Evolutionary conservation across 2,888 invertebrate genomes (phyloP).

Genomic region (Brachypterus glaber): DNA sequence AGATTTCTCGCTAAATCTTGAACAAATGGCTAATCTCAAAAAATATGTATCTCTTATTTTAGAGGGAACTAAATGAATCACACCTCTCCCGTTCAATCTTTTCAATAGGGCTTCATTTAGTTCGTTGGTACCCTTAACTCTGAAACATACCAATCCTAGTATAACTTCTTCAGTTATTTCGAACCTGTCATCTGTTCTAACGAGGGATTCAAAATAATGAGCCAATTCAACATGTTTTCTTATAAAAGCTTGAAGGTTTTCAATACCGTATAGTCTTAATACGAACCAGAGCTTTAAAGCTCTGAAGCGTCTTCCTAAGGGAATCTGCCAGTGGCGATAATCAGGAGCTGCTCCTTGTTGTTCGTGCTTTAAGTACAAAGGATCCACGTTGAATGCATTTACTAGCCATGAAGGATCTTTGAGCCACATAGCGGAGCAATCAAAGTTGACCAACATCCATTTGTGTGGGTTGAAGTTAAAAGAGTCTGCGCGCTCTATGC

Average conservation of each 20-base stretch:
- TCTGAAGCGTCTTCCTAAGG: slow-evolving; percentile 84
- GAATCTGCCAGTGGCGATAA: slow-evolving; percentile 97
- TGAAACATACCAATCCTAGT: slow-evolving; percentile 95
- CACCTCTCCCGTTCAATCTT: slow-evolving; percentile 78
- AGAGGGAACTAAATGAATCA: slow-evolving; percentile 88
- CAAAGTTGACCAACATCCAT: slow-evolving; percentile 98
- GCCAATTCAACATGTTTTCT: slow-evolving; percentile 79
- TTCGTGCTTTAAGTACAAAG: slow-evolving; percentile 90
- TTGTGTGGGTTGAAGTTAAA: slow-evolving; percentile 99
- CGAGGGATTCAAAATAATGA: slow-evolving; percentile 73
- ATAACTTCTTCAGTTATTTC: slow-evolving; percentile 81
- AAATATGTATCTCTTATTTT: slow-evolving; percentile 78
- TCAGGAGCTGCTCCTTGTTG: slow-evolving; percentile 85
- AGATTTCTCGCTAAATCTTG: slow-evolving; percentile 66
- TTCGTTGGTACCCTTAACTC: slow-evolving; percentile 78
- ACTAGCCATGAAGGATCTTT: slow-evolving; percentile 83
- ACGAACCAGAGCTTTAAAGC: slow-evolving; percentile 95
- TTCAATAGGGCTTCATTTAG: slow-evolving; percentile 72
- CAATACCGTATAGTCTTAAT: slow-evolving; percentile 76
- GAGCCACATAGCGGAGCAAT: slow-evolving; percentile 97
- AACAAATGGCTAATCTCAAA: slow-evolving; percentile 83
- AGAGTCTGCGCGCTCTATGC: slow-evolving; percentile 83
- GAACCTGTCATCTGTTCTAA: slow-evolving; percentile 69
- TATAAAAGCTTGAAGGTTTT: slow-evolving; percentile 78
- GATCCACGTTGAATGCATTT: slow-evolving; percentile 95